Base-by-base conservation (phyloP, 2,888 invertebrate species). In the Hypomecis punctinalis region DNA sequence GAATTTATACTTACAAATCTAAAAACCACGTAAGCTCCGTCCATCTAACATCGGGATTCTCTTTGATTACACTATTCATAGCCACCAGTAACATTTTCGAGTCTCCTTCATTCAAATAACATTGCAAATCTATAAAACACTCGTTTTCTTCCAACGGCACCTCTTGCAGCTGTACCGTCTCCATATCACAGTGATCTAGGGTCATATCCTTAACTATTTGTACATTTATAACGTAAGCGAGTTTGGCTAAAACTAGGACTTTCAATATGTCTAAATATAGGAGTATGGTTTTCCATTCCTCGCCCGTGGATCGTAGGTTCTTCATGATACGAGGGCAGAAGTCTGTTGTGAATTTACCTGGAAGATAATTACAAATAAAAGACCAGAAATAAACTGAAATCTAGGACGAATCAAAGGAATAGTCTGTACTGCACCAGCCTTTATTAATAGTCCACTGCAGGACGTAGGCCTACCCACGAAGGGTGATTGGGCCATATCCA, bases 21-120 rank as follows among this genome's bases (percentile, higher is more conserved):
- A 94, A 89, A 77, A 95, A 91, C 96, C 97, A 97, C 63, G 94
- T 94, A 68, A 96, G 89, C 80, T 96, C 95, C 9, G 94, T 83
- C 97, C 97, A 97, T 73, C 94, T 94, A 68, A 94, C 94, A 70
- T 94, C 93, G 6, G 94, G 92, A 68, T 95, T 94, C 75, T 94
- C 93, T 70, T 89, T 90, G 62, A 94, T 82, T 72, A 94, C 90
- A 75, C 91, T 91, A 84, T 95, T 95, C 90, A 96, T 96, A 54
- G 94, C 93, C 57, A 93, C 92, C 49, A 96, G 85, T 73, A 94
- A 84, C 57, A 93, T 93, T 72, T 95, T 93, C 33, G 94, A 91
- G 53, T 94, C 90, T 6, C 93, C 93, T 57, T 95, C 94, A 75
- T 72, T 83, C 61, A 90, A 68, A 73, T 97, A 96, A 73, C 95